phyloP scores from a whole-genome alignment of 2,113 vertebrate species.

The Heterocephalus glaber region DNA sequence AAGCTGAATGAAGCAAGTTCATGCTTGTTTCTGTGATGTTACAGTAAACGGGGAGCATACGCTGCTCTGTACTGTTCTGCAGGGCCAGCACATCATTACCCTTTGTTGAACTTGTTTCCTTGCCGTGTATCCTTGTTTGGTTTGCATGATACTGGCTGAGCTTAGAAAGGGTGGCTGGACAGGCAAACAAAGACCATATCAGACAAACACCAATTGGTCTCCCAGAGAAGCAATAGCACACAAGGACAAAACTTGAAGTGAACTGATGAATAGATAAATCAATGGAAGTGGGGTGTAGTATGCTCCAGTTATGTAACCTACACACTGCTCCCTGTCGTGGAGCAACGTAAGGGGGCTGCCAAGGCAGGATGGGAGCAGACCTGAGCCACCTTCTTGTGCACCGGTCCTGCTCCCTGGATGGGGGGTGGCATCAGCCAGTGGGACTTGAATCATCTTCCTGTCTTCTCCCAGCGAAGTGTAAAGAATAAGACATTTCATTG shows the following conservation, averaged over 20 bases:
- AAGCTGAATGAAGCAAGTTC: slow-evolving; percentile 42
- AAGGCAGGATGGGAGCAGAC: neutral
- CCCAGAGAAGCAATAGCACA: slow-evolving; percentile 66
- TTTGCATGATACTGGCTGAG: slow-evolving; percentile 71
- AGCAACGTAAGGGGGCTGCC: neutral
- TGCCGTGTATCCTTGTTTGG: slow-evolving; percentile 41
- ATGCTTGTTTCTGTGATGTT: slow-evolving; percentile 29
- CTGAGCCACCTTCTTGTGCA: neutral
- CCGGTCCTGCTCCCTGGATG: neutral
- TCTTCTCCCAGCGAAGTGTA: neutral
- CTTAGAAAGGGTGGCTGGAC: neutral
- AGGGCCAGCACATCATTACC: slow-evolving; percentile 62
- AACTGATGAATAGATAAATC: slow-evolving; percentile 66
- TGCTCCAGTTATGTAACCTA: slow-evolving; percentile 58
- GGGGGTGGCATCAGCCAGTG: neutral
- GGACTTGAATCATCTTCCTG: neutral
- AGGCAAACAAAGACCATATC: neutral
- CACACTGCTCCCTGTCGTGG: slow-evolving; percentile 77
- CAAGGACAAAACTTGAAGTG: slow-evolving; percentile 57
- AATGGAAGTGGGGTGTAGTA: slow-evolving; percentile 69
- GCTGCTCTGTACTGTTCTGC: slow-evolving; percentile 33
- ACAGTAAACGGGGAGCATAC: slow-evolving; percentile 1
- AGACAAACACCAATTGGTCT: slow-evolving; percentile 52
- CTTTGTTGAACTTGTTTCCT: slow-evolving; percentile 49
- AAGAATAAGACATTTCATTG: neutral